Evolutionary conservation across 2,888 invertebrate genomes (phyloP), one percentile per base, ranked within the genome.

Genomic region (Microdon myrmicae): DNA sequence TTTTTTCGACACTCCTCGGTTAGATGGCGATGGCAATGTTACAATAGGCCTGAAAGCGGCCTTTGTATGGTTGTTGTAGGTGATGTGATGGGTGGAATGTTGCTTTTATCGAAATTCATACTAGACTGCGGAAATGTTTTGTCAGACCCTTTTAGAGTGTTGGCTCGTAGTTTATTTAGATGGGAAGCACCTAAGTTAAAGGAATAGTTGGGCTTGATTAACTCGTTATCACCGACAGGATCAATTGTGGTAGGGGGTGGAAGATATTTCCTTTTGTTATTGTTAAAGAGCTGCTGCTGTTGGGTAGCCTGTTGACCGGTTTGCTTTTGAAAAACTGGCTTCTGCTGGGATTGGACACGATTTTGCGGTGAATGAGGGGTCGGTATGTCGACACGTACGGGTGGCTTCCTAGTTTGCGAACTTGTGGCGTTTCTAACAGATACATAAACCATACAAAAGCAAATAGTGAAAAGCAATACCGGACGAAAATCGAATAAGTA

Each of bases 161-260:
- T 85, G 56, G 83, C 83, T 3, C 83, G 81, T 28, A 86, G 76
- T 69, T 88, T 85, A 72, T 89, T 89, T 19, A 87, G 84, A 74
- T 88, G 77, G 29, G 78, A 88, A 7, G 86, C 88, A 0, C 88
- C 88, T 69, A 89, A 87, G 71, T 89, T 89, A 41, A 88, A 81
- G 1, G 89, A 88, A 71, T 88, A 88, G 0, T 90, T 90, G 1
- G 90, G 88, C 66, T 89, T 87, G 55, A 90, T 81, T 31, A 89
- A 84, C 76, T 90, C 90, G 44, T 84, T 84, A 41, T 84, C 84
- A 17, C 85, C 84, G 38, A 77, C 78, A 6, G 72, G 56, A 44
- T 77, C 75, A 7, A 66, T 71, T 64, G 54, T 71, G 59, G 38
- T 60, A 67, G 60, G 60, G 41, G 55, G 55, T 2, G 69, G 39